Conservation (phyloP, 2,113 vertebrate species). For the Campylomormyrus numenius region DNA sequence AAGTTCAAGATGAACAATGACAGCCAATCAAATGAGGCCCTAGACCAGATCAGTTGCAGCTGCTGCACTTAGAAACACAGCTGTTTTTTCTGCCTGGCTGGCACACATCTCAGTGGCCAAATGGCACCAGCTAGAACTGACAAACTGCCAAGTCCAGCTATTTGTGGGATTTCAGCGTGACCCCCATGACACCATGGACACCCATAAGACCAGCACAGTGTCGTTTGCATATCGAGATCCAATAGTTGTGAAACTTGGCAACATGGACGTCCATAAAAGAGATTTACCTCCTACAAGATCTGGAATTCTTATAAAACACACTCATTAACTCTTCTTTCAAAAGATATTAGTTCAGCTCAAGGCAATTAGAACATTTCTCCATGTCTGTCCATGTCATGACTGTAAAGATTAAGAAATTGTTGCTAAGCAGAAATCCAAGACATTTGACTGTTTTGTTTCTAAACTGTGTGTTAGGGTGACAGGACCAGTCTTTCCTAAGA, state of each 20-base stretch:
- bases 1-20: slow-evolving; percentile 29
- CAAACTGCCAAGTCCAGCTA: slow-evolving; percentile 38
- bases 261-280: neutral
- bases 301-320: neutral
- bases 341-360: neutral
- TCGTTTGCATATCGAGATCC: neutral
- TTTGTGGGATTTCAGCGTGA: slow-evolving; percentile 25
- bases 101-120: slow-evolving; percentile 38
- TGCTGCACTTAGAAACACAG: slow-evolving; percentile 21
- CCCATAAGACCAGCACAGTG: neutral
- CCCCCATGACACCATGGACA: slow-evolving; percentile 13
- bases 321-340: neutral
- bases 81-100: slow-evolving; percentile 38
- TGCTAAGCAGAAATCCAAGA: neutral
- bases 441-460: neutral
- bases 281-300: neutral
- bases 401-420: neutral
- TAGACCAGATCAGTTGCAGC: slow-evolving; percentile 26
- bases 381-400: neutral
- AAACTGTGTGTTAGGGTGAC: neutral
- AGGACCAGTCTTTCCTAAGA: neutral
- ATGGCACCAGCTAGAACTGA: slow-evolving; percentile 35
- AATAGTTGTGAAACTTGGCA: neutral
- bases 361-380: neutral
- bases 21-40: slow-evolving; percentile 46